Conservation (phyloP, 2,797 vertebrate genomes). For the Eutrigla gurnardus region DNA sequence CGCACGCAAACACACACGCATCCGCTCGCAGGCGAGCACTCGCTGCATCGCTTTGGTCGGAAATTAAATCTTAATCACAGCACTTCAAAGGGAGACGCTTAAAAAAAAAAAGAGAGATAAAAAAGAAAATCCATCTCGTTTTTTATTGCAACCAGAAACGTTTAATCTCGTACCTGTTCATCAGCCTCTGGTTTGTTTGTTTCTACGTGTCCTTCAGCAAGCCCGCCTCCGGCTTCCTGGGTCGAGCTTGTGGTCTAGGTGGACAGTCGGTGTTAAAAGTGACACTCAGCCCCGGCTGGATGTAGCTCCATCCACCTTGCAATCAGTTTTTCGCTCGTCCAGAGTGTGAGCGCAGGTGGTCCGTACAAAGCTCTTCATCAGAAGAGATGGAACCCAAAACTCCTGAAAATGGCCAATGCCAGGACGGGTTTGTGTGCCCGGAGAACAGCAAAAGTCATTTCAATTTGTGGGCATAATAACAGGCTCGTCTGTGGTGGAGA, state of each 20-base stretch:
- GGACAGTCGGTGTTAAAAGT: slow-evolving; percentile 45
- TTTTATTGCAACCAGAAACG: slow-evolving; percentile 21
- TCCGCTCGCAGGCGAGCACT: slow-evolving; percentile 36
- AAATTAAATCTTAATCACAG: slow-evolving; percentile 52
- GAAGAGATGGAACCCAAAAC: slow-evolving; percentile 57
- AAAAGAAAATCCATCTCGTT: slow-evolving; percentile 6
- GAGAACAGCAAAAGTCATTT: slow-evolving; percentile 56
- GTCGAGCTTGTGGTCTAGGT: slow-evolving; percentile 4
- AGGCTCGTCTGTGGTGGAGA: slow-evolving; percentile 3
- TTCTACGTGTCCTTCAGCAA: slow-evolving; percentile 51
- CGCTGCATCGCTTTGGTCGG: slow-evolving; percentile 30
- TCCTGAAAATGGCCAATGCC: slow-evolving; percentile 46
- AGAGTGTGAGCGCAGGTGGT: slow-evolving; percentile 70
- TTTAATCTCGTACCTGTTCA: slow-evolving; percentile 34
- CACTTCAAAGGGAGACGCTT: slow-evolving; percentile 35
- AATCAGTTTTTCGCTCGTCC: slow-evolving; percentile 60
- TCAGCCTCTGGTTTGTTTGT: slow-evolving; percentile 32
- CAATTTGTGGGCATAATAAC: slow-evolving; percentile 49
- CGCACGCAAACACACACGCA: slow-evolving; percentile 47
- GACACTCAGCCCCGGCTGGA: slow-evolving; percentile 57
- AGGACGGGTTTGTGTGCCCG: slow-evolving; percentile 34
- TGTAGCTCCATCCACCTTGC: slow-evolving; percentile 47
- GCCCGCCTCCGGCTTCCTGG: slow-evolving; percentile 20
- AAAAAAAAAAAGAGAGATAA: neutral
- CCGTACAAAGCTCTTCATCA: slow-evolving; percentile 64